Base-by-base conservation (phyloP, 2,797 vertebrate genomes). In the Leuciscus waleckii region DNA sequence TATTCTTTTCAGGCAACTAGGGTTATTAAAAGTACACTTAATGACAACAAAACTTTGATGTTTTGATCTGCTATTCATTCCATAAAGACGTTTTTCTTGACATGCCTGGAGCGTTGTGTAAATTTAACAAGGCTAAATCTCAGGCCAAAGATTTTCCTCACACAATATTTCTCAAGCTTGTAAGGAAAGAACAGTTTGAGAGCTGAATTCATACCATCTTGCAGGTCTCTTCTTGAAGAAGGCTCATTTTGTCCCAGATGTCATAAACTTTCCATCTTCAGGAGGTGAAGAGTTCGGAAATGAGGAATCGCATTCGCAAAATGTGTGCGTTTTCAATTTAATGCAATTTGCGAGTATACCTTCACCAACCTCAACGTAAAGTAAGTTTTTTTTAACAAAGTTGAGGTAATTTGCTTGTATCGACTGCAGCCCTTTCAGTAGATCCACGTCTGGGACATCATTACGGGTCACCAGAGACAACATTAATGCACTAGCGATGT, bases 401-500 rank as follows among this genome's bases (percentile, higher is more conserved):
- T 29, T 67, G 21, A 70, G 21, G 9, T 41, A 41, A 37, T 41
- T 9, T 70, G 8, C 17, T 17, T 67, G n/a, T 17, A 67, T 70
- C 79, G 9, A 41, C 41, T 10, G 41, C 41, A 41, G 39, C 39
- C 8, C 39, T 41, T 41, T 41, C 2, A 41, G 39, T 41, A 41
- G 8, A 10, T 41, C 39, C 67, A 7, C 2, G 16, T 65, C 7
- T 65, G 58, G 58, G 58, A 79, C 77, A 16, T 78, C 56, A 63
- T 39, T 3, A 37, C 7, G 16, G 16, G 32, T 54, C n/a, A 3
- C 29, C 6, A 39, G 79, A 43, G 16, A 58, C 10, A 21, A 35
- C 26, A 23, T 86, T 35, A 81, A 63, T 68, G 82, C 39, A 16
- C 43, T 81, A 23, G 14, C 26, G 14, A 26, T 86, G 81, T 86